Evolutionary conservation across 2,113 vertebrate genomes (phyloP).

Genomic region (Nothobranchius furzeri): DNA sequence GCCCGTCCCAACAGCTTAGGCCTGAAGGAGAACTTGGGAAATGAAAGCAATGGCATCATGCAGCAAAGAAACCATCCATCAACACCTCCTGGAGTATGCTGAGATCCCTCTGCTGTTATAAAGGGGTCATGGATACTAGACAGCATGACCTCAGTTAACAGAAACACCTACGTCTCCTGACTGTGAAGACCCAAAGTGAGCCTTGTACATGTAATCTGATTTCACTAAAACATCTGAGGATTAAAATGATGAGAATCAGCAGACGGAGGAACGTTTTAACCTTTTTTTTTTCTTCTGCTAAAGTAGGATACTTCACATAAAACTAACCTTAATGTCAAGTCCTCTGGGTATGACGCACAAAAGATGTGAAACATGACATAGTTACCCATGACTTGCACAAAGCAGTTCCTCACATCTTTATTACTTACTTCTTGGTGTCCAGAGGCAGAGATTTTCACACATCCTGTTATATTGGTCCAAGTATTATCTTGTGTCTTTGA

Average conservation of each 20-base stretch:
- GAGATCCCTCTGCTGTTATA: slow-evolving; percentile 57
- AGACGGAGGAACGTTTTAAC: neutral
- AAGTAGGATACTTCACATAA: neutral
- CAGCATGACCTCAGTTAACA: slow-evolving; percentile 39
- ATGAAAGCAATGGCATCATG: slow-evolving; percentile 34
- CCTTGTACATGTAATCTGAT: neutral
- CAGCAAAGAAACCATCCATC: slow-evolving; percentile 61
- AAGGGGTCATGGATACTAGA: slow-evolving; percentile 58
- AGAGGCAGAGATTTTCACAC: too few species aligned
- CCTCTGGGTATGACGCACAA: too few species aligned
- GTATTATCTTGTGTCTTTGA: too few species aligned
- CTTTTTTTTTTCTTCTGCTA: neutral
- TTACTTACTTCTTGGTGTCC: too few species aligned
- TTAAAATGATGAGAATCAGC: neutral
- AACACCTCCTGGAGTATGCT: slow-evolving; percentile 49
- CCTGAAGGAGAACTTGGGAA: slow-evolving; percentile 28
- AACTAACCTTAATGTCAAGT: too few species aligned
- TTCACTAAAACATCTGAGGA: neutral
- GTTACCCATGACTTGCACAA: too few species aligned
- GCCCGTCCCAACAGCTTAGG: slow-evolving; percentile 46
- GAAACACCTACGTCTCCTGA: slow-evolving; percentile 25
- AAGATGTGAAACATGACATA: too few species aligned
- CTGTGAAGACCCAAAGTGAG: neutral
- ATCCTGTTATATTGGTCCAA: too few species aligned
- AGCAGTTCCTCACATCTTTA: too few species aligned